Conservation (phyloP, 1,140 invertebrate genomes). For the Forficula auricularia region DNA sequence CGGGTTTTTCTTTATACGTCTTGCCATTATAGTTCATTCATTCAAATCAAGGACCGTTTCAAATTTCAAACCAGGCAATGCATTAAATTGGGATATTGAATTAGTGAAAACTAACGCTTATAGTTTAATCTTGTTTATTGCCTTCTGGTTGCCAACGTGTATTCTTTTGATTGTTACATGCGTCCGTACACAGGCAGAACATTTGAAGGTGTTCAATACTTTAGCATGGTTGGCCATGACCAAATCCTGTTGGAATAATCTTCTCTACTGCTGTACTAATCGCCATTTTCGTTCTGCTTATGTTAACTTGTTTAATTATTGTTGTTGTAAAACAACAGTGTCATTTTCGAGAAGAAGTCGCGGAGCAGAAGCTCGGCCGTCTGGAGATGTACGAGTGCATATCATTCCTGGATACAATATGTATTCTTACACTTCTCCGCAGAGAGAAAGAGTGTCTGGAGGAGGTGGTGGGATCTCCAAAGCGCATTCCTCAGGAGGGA, state of each 20-base stretch:
- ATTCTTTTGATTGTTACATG: constrained; percentile 33
- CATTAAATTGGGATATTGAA: constrained; percentile 43
- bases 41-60: constrained; percentile 21
- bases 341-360: constrained; percentile 35
- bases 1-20: no score
- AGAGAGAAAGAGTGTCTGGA: constrained; percentile 18
- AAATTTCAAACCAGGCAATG: constrained; percentile 40
- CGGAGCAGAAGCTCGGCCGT: constrained; percentile 22
- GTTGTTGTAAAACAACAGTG: constrained; percentile 63
- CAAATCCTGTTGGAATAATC: constrained; percentile 47
- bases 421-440: constrained; percentile 45
- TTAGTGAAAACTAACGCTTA: constrained; percentile 42
- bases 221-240: constrained; percentile 46
- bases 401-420: constrained; percentile 57
- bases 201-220: constrained; percentile 37
- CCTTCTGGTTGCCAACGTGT: constrained; percentile 51
- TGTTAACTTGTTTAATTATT: constrained; percentile 61
- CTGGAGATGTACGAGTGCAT: constrained; percentile 52
- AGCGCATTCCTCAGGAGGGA: constrained; percentile 16
- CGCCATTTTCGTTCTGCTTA: constrained; percentile 56
- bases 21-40: no score
- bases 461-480: constrained; percentile 6
- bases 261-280: constrained; percentile 46
- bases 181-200: constrained; percentile 24
- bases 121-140: constrained; percentile 41